A percentile compares a stretch with the other conserved stretches of the same genome.
Conservation (phyloP, 92 coral and sea anemone species). For the Hydrozoanthus gracilis region DNA sequence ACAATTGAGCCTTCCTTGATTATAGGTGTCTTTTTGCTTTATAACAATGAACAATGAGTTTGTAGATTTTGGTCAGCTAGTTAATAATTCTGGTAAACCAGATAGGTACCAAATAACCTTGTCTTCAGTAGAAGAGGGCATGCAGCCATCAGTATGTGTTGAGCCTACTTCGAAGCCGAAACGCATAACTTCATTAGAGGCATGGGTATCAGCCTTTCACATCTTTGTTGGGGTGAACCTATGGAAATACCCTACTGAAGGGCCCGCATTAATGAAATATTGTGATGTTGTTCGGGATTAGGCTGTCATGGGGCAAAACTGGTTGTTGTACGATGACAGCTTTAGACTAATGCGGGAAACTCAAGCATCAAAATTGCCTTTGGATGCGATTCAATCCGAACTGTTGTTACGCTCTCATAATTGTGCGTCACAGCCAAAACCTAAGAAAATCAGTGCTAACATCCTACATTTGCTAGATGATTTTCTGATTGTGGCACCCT, state of each 20-base stretch:
- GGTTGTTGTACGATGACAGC: constrained; percentile 2
- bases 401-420: background rate
- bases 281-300: constrained; percentile 1
- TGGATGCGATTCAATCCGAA: background rate
- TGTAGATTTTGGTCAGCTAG: background rate
- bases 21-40: background rate
- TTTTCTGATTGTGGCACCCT: background rate
- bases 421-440: background rate
- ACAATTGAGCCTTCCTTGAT: background rate
- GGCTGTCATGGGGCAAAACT: constrained; percentile 26
- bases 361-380: background rate
- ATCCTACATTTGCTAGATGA: too few species aligned
- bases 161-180: constrained; percentile 45
- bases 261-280: constrained; percentile 25
- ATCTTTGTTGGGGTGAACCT: constrained; percentile 42
- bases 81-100: background rate
- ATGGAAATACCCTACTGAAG: constrained; percentile 33
- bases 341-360: background rate
- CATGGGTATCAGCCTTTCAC: constrained; percentile 48
- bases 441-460: background rate
- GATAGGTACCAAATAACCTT: background rate
- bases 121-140: background rate
- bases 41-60: background rate
- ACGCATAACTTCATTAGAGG: constrained; percentile 39
- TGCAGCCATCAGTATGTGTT: constrained; percentile 50